Percentiles rank a stretch among this genome's conserved stretches.
These are phyloP conservation scores for Bergia sp. DNA, from an alignment of 92 coral and sea anemone genomes.

Conservation along the genomic window DNA sequence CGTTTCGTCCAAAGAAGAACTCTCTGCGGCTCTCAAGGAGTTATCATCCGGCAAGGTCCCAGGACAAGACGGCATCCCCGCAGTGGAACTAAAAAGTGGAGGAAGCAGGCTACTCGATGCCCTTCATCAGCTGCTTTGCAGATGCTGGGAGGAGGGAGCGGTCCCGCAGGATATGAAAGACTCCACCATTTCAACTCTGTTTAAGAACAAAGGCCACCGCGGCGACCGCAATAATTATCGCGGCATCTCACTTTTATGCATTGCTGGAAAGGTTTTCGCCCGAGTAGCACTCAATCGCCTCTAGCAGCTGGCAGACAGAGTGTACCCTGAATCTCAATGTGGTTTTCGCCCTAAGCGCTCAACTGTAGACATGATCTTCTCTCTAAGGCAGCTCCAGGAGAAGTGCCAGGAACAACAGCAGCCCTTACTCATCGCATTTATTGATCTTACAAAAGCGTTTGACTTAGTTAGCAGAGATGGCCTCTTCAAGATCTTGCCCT, in stretches of 20 bases:
- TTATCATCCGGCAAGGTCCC: neutral
- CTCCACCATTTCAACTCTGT: too few relatives aligned
- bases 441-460: too few relatives aligned
- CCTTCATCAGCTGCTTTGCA: too few relatives aligned
- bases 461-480: too few relatives aligned
- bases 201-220: conserved; percentile 58
- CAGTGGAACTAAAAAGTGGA: neutral
- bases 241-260: conserved; percentile 61
- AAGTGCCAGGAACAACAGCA: neutral
- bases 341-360: neutral
- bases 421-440: too few relatives aligned
- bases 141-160: neutral
- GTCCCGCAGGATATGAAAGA: neutral
- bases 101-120: neutral
- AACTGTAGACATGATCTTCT: neutral
- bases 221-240: conserved; percentile 62
- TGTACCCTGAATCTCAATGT: neutral
- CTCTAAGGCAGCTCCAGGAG: neutral
- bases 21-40: neutral
- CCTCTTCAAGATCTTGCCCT: too few relatives aligned
- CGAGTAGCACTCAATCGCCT: neutral
- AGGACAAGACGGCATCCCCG: conserved; percentile 19
- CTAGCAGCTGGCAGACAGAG: neutral
- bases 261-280: conserved; percentile 58
- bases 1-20: neutral